Evolutionary conservation across 2,888 invertebrate genomes (phyloP).

Genomic region (Anodontia alba): DNA sequence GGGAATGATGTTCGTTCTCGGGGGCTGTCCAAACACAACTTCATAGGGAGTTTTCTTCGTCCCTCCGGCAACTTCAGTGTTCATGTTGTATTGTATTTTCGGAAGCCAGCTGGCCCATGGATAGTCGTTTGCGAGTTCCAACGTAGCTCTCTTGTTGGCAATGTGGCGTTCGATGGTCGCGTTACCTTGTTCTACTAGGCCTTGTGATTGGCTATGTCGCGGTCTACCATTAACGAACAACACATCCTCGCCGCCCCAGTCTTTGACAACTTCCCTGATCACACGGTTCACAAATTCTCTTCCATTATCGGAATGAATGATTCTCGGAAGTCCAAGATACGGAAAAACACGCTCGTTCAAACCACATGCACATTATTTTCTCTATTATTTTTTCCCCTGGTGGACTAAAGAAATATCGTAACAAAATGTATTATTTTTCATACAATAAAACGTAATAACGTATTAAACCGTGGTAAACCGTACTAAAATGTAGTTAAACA

Average conservation of each 20-base stretch:
- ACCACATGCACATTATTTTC: no score
- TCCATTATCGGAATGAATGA: slow-evolving; percentile 52
- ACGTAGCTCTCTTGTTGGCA: slow-evolving; percentile 11
- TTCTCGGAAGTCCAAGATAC: slow-evolving; percentile 36
- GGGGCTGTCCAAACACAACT: slow-evolving; percentile 4
- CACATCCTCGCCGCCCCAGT: slow-evolving; percentile 24
- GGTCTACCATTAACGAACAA: slow-evolving; percentile 34
- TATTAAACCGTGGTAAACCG: no score
- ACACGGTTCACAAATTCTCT: slow-evolving; percentile 46
- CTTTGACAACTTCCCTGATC: slow-evolving; percentile 27
- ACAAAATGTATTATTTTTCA: no score
- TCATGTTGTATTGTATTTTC: slow-evolving; percentile 25
- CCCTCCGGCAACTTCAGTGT: slow-evolving; percentile 17
- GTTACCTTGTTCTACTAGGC: no score
- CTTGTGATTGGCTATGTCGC: slow-evolving; percentile 33
- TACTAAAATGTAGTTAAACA: no score
- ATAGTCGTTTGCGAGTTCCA: neutral
- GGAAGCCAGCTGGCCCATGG: slow-evolving; percentile 13
- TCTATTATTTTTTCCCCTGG: no score
- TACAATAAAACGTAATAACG: no score
- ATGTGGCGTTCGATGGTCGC: no score
- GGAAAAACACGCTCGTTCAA: slow-evolving; percentile 47
- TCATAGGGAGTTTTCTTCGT: slow-evolving; percentile 17
- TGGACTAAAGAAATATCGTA: no score
- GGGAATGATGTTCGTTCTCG: no score